A percentile compares a stretch with the other conserved stretches of the same genome.
Conservation (phyloP, 2,113 vertebrate species). For the Caretta caretta region DNA sequence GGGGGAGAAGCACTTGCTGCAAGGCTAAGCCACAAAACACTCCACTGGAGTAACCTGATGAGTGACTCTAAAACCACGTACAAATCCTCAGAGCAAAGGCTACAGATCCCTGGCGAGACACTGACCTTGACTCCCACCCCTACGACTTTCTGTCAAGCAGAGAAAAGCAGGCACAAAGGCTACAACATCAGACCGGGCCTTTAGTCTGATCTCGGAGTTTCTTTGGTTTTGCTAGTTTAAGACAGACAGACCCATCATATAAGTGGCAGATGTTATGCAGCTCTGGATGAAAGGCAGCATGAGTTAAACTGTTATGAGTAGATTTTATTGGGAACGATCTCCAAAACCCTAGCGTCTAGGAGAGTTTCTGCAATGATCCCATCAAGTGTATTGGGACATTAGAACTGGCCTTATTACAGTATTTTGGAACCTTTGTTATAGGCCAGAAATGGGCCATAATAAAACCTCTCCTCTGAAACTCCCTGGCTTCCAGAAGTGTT, state of each 20-base stretch:
- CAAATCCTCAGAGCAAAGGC: neutral
- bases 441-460: neutral
- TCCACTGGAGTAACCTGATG: accelerated
- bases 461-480: neutral
- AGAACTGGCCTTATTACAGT: neutral
- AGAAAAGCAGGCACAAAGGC: neutral
- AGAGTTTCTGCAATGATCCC: neutral
- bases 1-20: neutral
- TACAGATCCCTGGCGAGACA: neutral
- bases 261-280: neutral
- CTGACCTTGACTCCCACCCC: slow-evolving; percentile 44
- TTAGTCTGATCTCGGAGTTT: accelerated
- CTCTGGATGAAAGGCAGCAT: neutral
- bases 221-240: neutral
- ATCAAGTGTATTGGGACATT: neutral
- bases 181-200: neutral
- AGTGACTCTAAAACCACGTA: neutral
- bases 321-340: neutral
- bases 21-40: accelerated
- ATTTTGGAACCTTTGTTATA: neutral
- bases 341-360: neutral
- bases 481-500: accelerated
- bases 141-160: neutral
- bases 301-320: neutral
- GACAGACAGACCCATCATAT: neutral